Evolutionary conservation across 2,113 vertebrate species (phyloP).

Genomic region (Egretta garzetta): DNA sequence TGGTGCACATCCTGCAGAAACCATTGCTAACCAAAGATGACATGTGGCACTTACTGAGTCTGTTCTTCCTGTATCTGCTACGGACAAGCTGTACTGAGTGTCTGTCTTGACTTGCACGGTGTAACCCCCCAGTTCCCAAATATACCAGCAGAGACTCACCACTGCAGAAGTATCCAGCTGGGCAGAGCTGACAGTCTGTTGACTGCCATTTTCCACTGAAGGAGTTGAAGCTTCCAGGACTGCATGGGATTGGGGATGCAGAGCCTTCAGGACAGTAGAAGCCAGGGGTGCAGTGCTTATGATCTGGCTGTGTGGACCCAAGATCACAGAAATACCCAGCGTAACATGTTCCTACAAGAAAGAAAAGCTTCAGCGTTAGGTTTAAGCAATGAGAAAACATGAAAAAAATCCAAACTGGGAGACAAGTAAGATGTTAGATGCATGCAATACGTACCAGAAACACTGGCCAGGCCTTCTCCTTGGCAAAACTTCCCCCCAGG

Average conservation of each 20-base stretch:
- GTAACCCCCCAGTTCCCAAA: background rate
- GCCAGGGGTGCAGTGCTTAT: constrained; percentile 78
- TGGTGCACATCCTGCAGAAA: background rate
- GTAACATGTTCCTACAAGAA: constrained; percentile 66
- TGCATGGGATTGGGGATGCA: constrained; percentile 71
- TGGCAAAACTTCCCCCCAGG: constrained; percentile 81
- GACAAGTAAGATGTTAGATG: background rate
- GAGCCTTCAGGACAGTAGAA: constrained; percentile 81
- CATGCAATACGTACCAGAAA: background rate
- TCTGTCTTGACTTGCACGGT: background rate
- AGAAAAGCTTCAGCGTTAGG: background rate
- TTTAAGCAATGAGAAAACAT: background rate
- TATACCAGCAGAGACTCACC: constrained; percentile 11
- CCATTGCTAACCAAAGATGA: fast-evolving
- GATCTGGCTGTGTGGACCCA: constrained; percentile 65
- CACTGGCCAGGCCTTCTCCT: constrained; percentile 69
- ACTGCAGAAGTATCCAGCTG: constrained; percentile 77
- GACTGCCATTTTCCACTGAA: constrained; percentile 60
- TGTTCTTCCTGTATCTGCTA: background rate
- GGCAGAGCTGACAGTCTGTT: constrained; percentile 77
- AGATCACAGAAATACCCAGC: constrained; percentile 75
- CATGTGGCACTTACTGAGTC: background rate
- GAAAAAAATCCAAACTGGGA: background rate
- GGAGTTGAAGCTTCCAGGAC: constrained; percentile 77
- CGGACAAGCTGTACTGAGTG: background rate